Percentiles rank a stretch among this genome's conserved stretches.
These are phyloP conservation scores for Cardinalis cardinalis DNA, from an alignment of 2,113 vertebrate species.

Conservation along the genomic window DNA sequence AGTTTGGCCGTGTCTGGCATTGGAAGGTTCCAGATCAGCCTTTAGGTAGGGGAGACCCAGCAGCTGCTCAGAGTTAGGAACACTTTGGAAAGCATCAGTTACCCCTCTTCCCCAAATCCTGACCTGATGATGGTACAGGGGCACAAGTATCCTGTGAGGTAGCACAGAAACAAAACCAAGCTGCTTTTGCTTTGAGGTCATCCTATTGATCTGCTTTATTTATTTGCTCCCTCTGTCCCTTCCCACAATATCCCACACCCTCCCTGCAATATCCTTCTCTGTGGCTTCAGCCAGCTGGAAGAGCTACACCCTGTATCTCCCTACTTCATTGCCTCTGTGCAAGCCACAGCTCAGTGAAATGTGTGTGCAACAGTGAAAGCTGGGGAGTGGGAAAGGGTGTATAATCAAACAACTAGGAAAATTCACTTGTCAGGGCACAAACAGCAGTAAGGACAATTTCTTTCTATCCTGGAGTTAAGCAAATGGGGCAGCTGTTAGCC, in stretches of 20 bases:
- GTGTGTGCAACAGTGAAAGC: accelerated
- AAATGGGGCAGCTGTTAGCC: neutral
- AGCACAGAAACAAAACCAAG: neutral
- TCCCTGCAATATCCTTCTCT: neutral
- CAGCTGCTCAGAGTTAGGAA: neutral
- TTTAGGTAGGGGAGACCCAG: neutral
- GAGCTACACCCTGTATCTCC: neutral
- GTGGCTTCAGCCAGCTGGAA: neutral
- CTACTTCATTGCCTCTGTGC: neutral
- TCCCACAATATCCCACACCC: neutral
- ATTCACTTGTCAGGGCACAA: neutral
- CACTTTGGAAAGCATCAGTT: neutral
- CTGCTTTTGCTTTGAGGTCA: neutral
- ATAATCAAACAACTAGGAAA: neutral
- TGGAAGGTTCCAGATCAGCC: neutral
- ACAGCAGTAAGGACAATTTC: neutral
- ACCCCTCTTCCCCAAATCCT: neutral
- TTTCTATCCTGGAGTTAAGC: neutral
- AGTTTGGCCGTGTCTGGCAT: accelerated
- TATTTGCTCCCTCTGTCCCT: neutral
- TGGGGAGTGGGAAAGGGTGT: neutral
- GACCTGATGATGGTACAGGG: too few species aligned
- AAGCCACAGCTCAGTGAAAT: neutral
- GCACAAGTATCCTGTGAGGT: neutral
- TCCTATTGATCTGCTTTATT: neutral